These are phyloP conservation scores for Drosophila pseudoobscura DNA, from an alignment of 1,140 invertebrate genomes.

Conservation along the genomic window DNA sequence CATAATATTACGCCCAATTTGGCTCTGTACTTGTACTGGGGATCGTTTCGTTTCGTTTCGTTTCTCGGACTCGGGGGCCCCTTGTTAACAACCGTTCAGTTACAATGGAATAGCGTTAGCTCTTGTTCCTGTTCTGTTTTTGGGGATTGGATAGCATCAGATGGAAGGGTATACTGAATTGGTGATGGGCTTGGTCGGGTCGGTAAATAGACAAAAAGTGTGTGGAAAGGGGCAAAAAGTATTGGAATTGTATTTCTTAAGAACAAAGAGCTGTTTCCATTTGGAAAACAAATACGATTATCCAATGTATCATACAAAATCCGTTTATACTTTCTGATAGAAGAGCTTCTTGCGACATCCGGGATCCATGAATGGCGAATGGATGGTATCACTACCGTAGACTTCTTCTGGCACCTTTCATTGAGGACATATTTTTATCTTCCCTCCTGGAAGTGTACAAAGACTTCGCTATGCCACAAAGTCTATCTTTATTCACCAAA, in stretches of 20 bases:
- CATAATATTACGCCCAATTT: constrained; percentile 79
- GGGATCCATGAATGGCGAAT: too few species aligned
- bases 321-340: too few species aligned
- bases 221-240: too few species aligned
- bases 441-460: constrained; percentile 15
- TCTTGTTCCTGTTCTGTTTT: constrained; percentile 53
- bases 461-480: not conserved
- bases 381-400: too few species aligned
- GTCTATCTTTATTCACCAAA: not conserved
- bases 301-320: too few species aligned
- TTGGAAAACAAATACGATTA: not conserved
- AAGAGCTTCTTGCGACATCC: too few species aligned
- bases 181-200: not conserved
- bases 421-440: too few species aligned
- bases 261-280: too few species aligned
- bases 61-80: constrained; percentile 53
- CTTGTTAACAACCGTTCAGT: constrained; percentile 75
- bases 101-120: constrained; percentile 74
- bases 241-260: too few species aligned
- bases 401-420: too few species aligned
- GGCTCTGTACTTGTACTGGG: constrained; percentile 56
- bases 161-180: constrained; percentile 1
- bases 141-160: constrained; percentile 9
- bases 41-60: constrained; percentile 20
- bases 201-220: too few species aligned